Percentiles rank a stretch among this genome's conserved stretches.
Evolutionary conservation across 2,888 invertebrate genomes (phyloP).

Genomic region (Lasius platythorax): DNA sequence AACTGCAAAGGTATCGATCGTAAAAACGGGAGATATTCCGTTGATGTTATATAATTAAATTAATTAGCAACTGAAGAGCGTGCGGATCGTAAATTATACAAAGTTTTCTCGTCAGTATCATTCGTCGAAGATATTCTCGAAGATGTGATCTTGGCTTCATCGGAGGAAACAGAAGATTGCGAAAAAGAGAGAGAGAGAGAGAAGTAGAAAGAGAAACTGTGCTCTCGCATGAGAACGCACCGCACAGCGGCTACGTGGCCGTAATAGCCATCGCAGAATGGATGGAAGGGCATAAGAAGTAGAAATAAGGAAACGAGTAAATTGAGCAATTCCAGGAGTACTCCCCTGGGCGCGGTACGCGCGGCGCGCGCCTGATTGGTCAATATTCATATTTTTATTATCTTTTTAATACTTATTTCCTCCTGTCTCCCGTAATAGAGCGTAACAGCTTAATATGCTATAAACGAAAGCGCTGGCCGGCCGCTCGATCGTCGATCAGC

Average conservation of each 20-base stretch:
- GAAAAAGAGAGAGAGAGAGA: background rate
- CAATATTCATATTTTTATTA: constrained; percentile 53
- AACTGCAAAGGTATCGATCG: background rate
- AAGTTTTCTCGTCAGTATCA: constrained; percentile 1
- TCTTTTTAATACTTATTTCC: constrained; percentile 52
- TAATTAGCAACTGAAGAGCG: background rate
- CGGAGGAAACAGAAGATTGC: background rate
- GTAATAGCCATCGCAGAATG: constrained; percentile 47
- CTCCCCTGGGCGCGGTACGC: constrained; percentile 40
- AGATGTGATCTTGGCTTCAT: background rate
- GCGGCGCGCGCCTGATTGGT: constrained; percentile 45
- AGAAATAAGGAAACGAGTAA: constrained; percentile 54
- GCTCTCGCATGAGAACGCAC: constrained; percentile 30
- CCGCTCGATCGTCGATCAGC: constrained; percentile 53
- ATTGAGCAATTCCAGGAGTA: constrained; percentile 52
- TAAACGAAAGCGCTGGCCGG: constrained; percentile 52
- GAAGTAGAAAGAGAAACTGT: constrained; percentile 20
- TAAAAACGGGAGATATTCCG: background rate
- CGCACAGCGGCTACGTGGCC: constrained; percentile 5
- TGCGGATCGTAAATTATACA: background rate
- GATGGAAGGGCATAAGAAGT: constrained; percentile 51
- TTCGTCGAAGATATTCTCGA: background rate
- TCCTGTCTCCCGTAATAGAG: constrained; percentile 52
- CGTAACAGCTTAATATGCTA: constrained; percentile 56
- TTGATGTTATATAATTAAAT: constrained; percentile 13